A percentile compares a stretch with the other conserved stretches of the same genome.
Conservation (phyloP, 2,888 invertebrate species). For the Hedya salicella region DNA sequence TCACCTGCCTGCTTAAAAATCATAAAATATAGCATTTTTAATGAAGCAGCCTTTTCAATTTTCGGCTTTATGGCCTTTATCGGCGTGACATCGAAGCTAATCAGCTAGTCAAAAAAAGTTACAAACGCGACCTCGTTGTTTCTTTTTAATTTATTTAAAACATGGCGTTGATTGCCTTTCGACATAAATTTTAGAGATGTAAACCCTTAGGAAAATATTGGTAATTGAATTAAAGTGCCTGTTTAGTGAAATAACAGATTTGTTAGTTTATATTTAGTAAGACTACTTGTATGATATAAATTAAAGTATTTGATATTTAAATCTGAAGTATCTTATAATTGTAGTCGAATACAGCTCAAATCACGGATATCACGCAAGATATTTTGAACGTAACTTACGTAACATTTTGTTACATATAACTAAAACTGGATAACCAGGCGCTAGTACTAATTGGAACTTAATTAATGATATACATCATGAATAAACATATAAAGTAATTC, state of each 20-base stretch:
- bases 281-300: too few species aligned
- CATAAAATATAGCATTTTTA: constrained; percentile 83
- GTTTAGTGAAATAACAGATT: constrained; percentile 55
- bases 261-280: constrained; percentile 38
- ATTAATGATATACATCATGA: too few species aligned
- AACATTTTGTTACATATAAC: too few species aligned
- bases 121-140: constrained; percentile 44
- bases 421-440: too few species aligned
- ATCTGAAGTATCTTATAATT: too few species aligned
- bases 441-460: too few species aligned
- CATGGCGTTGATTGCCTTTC: constrained; percentile 71
- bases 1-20: constrained; percentile 82
- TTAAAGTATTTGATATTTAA: too few species aligned
- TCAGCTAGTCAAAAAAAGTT: constrained; percentile 62
- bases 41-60: constrained; percentile 83
- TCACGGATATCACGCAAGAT: too few species aligned
- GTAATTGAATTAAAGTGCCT: constrained; percentile 61
- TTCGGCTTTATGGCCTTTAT: constrained; percentile 80
- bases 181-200: constrained; percentile 67
- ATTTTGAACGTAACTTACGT: too few species aligned
- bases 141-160: constrained; percentile 62
- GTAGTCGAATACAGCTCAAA: too few species aligned
- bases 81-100: constrained; percentile 83
- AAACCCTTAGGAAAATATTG: constrained; percentile 47
- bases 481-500: too few species aligned